Evolutionary conservation across 2,888 invertebrate species (phyloP), one percentile per base, ranked within the genome.

Genomic region (Pseudolycoriella hygida): DNA sequence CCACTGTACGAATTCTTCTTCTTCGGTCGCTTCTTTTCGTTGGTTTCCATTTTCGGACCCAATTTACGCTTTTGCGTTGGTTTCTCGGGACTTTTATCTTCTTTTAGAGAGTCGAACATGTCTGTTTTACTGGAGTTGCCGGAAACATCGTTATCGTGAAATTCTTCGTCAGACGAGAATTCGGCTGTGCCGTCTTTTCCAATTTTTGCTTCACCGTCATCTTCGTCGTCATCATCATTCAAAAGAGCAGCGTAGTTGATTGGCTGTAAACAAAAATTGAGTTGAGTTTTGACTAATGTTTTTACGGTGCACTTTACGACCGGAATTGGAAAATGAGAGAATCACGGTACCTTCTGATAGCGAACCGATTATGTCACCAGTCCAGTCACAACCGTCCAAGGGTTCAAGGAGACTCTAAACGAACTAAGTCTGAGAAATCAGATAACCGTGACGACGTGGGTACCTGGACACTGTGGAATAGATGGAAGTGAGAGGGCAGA

Each of bases 101-200:
- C 44, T 40, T 44, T 44, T 14, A 44, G 14, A n/a, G 44, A 44
- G 31, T 44, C 40, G 17, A 44, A 44, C 18, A 44, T 30, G 30
- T 44, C 15, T 3, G 11, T 34, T 18, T 20, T 20, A 11, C n/a
- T 6, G 8, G 4, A 6, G 25, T 6, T 12, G 14, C 3, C 15
- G 25, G 25, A 25, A 25, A 25, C 8, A 8, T 25, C 8, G 25
- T 25, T 25, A 25, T 25, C 25, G 25, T 6, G 8, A 6, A 25
- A 25, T 31, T 44, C 44, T 17, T 44, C 44, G 20, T 19, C 37
- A 11, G 19, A 17, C 11, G 17, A 20, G 37, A 43, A 37, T 11
- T 18, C 15, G 2, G 32, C 19, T n/a, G 15, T 42, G 10, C 25
- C 25, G 2, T n/a, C 12, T 15, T 42, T 30, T n/a, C 15, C 42